Base-by-base conservation (phyloP, 1,140 invertebrate genomes). In the Lucilia sericata region DNA sequence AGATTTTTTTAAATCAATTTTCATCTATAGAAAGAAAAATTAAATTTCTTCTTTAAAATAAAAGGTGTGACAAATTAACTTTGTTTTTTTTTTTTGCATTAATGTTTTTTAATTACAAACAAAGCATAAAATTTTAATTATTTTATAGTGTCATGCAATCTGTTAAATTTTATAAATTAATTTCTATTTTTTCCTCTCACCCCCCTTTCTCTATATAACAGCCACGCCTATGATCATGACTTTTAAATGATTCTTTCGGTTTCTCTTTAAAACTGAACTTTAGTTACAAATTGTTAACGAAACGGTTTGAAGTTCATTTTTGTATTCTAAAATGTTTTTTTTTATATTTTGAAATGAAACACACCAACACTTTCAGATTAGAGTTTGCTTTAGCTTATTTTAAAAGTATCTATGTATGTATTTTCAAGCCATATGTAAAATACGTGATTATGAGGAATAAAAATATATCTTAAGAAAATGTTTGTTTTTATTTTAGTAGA, bases 221-320 rank as follows among this genome's bases (percentile, higher is more conserved):
- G 55, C 13, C 55, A 60, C 55, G 55, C 55, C 55, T 17, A 14
- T 60, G 55, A 60, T 60, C 55, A 60, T 60, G 55, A 60, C 55
- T 60, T 60, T 17, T 60, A 60, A 60, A n/a, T 17, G 55, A 42
- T 17, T 47, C 36, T 47, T n/a, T 78, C 17, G 13, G 9, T 78
- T 78, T n/a, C 34, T 78, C 14, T 78, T 2, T 78, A 42, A n/a
- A 42, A 42, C 42, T 42, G 55, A 60, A 60, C 14, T 42, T 42
- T 42, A 42, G 42, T 42, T 42, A 17, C 34, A 19, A n/a, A 42
- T 78, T 78, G 70, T 74, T 74, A 34, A 25, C 17, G 8, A 42
- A 47, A 78, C 12, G 3, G 30, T 34, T 42, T 78, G 34, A 78
- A 78, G 75, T 78, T 78, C 75, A 78, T 78, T 78, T n/a, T 42